Percentiles rank a stretch among this genome's conserved stretches.
Evolutionary conservation across 2,113 vertebrate genomes (phyloP).

Genomic region (Desmodus rotundus): DNA sequence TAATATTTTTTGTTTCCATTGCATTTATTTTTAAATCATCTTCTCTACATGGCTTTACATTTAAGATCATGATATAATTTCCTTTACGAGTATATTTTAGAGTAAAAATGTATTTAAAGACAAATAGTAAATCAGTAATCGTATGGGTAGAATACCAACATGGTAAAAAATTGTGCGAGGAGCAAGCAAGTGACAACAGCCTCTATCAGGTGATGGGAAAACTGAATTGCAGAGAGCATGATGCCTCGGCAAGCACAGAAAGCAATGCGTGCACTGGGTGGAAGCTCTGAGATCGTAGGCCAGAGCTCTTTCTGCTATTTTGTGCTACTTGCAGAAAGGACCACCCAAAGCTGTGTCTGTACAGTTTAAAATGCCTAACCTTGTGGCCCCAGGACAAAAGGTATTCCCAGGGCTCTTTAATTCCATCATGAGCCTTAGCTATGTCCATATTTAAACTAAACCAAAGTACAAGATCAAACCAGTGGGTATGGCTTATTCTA

Average conservation of each 20-base stretch:
- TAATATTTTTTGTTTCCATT: neutral
- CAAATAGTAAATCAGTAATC: neutral
- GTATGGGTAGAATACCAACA: neutral
- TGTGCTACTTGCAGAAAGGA: neutral
- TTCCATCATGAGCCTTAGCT: neutral
- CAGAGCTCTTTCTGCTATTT: neutral
- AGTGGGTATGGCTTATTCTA: neutral
- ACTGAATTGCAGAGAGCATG: neutral
- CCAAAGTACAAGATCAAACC: neutral
- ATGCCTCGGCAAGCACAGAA: neutral
- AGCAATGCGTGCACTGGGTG: accelerated
- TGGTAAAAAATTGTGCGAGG: neutral
- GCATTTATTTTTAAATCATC: neutral
- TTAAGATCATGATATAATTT: neutral
- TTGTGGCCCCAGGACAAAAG: neutral
- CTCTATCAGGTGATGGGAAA: neutral
- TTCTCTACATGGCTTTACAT: neutral
- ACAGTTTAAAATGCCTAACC: neutral
- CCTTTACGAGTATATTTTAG: neutral
- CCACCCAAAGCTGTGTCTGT: neutral
- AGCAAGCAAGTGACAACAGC: neutral
- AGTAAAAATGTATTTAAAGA: slow-evolving; percentile 12
- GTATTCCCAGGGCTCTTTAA: neutral
- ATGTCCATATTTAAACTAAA: neutral
- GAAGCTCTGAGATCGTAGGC: neutral